Evolutionary conservation across 2,113 vertebrate genomes (phyloP).

Genomic region (Prietella phreatophila): DNA sequence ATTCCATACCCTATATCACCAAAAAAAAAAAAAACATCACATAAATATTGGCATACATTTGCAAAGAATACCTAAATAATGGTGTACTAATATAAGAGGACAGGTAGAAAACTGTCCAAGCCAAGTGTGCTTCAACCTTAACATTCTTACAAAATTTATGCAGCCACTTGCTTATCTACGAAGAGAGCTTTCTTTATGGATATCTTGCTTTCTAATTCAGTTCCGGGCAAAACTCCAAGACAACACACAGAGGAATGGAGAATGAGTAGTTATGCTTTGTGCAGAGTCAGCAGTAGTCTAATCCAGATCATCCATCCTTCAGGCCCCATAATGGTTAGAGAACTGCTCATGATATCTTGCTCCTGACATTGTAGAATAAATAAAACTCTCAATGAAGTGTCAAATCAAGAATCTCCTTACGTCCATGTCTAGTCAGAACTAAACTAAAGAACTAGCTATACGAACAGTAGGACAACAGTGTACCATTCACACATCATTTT

Average conservation of each 20-base stretch:
- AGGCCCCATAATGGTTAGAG: neutral
- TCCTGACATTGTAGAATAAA: constrained; percentile 20
- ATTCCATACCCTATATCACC: neutral
- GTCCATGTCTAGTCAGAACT: neutral
- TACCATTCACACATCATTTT: neutral
- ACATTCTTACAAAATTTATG: neutral
- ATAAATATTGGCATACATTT: neutral
- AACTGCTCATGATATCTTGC: constrained; percentile 7
- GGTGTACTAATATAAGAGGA: neutral
- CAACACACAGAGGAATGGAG: neutral
- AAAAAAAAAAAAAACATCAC: neutral
- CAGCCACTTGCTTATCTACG: neutral
- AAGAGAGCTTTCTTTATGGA: neutral
- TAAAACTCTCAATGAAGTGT: neutral
- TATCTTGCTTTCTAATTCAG: neutral
- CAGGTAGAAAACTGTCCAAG: neutral
- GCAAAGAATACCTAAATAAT: neutral
- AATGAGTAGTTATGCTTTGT: constrained; percentile 22
- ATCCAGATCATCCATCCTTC: constrained; percentile 26
- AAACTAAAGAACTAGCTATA: neutral
- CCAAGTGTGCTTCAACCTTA: too few species aligned
- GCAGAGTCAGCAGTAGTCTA: constrained; percentile 32
- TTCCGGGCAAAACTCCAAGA: neutral
- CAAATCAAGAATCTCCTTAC: constrained; percentile 14
- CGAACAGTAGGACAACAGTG: neutral